Base-by-base conservation (phyloP, 2,888 invertebrate genomes). In the Lucinisca nassula region DNA sequence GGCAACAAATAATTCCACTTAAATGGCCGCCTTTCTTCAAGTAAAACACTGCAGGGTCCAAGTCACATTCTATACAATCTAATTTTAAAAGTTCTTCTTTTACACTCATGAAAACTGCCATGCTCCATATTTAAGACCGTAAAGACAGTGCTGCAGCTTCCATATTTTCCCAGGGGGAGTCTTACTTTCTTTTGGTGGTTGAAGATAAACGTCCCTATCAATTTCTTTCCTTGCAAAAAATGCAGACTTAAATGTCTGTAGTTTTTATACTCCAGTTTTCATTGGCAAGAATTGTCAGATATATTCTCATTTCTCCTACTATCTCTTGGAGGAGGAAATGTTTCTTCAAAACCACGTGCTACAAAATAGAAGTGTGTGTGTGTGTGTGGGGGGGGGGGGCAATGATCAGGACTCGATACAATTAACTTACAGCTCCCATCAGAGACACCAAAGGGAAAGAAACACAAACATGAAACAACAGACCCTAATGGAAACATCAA, bases 21-120 rank as follows among this genome's bases (percentile, higher is more conserved):
- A 76, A 21, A 12, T n/a, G 10, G 12, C 37, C 77, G 51, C 84
- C 72, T 37, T 51, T 78, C 21, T 74, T 84, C 27, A 87, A 17
- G n/a, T 24, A 77, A 67, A 91, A 92, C 51, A 91, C 32, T 27
- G 90, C 87, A 51, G 90, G 90, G 49, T 92, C 92, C 24, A 89
- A 70, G 17, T 84, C 76, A 73, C 79, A 90, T 70, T 84, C 79
- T 61, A 40, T 58, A 79, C 67, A 89, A 17, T 90, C 92, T 4
- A 90, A 38, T 32, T 81, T 76, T 0, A 85, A 0, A n/a, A 89
- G 49, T 67, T 84, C 84, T 37, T 85, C 84, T 51, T 73, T 81
- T 3, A 92, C 89, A 84, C 89, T 91, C 14, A 82, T 10, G 51
- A 92, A 77, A 90, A 91, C 37, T 90, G 89, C 70, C 87, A 78